Conservation (phyloP, 2,888 invertebrate species). For the Rotaria socialis region DNA sequence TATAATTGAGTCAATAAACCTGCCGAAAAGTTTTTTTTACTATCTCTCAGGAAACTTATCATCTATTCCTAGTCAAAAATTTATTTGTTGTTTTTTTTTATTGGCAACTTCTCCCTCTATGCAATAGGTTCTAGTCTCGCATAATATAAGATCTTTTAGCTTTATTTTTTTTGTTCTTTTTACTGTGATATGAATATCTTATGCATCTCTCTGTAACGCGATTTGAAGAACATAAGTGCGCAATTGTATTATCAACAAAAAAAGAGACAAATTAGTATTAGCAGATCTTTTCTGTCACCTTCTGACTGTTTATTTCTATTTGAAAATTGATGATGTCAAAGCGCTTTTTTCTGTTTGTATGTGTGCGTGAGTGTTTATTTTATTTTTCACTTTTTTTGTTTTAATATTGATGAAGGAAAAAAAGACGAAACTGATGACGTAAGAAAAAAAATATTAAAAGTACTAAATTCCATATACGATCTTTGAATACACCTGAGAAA, state of each 20-base stretch:
- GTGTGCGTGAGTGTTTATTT: neutral
- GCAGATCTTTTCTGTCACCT: neutral
- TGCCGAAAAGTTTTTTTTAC: neutral
- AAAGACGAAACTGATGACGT: neutral
- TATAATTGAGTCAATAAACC: neutral
- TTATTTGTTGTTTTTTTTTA: neutral
- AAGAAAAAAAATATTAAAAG: neutral
- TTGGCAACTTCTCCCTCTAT: neutral
- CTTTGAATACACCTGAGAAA: no score
- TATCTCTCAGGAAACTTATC: constrained; percentile 5
- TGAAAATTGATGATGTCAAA: neutral
- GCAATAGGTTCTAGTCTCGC: neutral
- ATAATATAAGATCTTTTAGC: neutral
- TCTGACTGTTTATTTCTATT: neutral
- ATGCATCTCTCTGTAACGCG: neutral
- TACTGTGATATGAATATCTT: constrained; percentile 8
- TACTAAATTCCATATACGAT: neutral
- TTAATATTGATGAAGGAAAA: neutral
- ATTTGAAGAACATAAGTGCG: neutral
- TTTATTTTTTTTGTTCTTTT: neutral
- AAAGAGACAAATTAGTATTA: neutral
- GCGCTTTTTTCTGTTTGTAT: neutral
- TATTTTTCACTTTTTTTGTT: constrained; percentile 22
- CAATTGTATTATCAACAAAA: neutral
- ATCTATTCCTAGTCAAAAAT: constrained; percentile 19